Percentiles rank a stretch among this genome's conserved stretches.
Evolutionary conservation across 2,797 vertebrate species (phyloP).

Genomic region (Percopsis omiscomaycus): DNA sequence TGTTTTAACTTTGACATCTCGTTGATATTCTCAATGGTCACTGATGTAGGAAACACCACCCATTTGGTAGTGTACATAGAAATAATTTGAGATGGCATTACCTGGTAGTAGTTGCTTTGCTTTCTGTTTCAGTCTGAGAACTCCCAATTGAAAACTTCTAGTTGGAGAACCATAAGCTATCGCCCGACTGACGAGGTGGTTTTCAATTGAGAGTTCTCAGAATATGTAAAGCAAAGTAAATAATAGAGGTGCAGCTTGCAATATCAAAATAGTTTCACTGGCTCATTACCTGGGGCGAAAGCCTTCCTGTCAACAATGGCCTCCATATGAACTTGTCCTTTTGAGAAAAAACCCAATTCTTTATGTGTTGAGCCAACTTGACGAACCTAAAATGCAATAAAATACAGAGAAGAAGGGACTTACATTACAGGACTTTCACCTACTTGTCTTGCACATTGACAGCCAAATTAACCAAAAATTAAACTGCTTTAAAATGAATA

Average conservation of each 20-base stretch:
- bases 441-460: background rate
- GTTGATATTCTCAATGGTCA: slow-evolving; percentile 66
- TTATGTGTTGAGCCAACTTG: slow-evolving; percentile 87
- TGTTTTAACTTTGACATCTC: background rate
- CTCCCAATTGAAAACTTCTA: too few relatives aligned
- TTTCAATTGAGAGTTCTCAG: too few relatives aligned
- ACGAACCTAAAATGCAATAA: slow-evolving; percentile 76
- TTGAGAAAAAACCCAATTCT: slow-evolving; percentile 88
- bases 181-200: too few relatives aligned
- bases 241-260: background rate
- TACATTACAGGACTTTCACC: background rate
- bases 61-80: background rate
- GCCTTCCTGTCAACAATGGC: slow-evolving; percentile 84
- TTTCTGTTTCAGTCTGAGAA: too few relatives aligned
- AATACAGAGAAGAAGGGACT: slow-evolving; percentile 22
- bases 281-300: slow-evolving; percentile 84
- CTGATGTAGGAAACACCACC: background rate
- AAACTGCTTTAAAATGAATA: too few relatives aligned
- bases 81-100: too few relatives aligned
- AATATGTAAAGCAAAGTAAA: background rate
- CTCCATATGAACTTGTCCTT: slow-evolving; percentile 88
- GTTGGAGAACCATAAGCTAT: too few relatives aligned
- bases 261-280: too few relatives aligned
- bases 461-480: background rate
- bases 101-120: too few relatives aligned